phyloP scores from a whole-genome alignment of 2,888 invertebrate genomes.

The Pristionchus japonicus region DNA sequence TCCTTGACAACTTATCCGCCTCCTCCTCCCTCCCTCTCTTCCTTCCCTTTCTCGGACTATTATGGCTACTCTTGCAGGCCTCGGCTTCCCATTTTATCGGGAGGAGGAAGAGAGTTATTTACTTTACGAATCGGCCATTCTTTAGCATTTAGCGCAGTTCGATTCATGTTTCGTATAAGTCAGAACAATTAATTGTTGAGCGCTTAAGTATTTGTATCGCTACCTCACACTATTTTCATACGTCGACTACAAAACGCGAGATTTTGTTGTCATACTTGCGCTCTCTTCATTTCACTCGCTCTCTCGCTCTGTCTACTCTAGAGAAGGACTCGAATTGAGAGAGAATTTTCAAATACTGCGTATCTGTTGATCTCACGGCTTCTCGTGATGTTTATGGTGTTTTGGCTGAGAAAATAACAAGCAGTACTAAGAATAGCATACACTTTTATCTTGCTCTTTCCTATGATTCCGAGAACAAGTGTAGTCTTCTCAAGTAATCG shows the following conservation, averaged over 20 bases:
- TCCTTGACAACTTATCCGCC: conserved; percentile 39
- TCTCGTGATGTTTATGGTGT: background rate
- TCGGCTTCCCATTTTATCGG: conserved; percentile 7
- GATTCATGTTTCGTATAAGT: background rate
- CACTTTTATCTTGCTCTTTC: too few species aligned
- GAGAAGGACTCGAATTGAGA: too few species aligned
- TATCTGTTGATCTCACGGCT: background rate
- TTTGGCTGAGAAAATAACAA: too few species aligned
- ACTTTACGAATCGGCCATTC: background rate
- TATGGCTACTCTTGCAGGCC: conserved; percentile 18
- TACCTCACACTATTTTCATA: background rate
- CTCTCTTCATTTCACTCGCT: background rate
- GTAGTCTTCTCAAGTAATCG: too few species aligned
- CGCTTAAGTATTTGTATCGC: background rate
- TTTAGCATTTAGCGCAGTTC: background rate
- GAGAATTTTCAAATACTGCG: too few species aligned
- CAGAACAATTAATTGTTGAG: background rate
- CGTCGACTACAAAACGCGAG: background rate
- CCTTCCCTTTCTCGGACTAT: conserved; percentile 43
- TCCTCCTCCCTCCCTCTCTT: conserved; percentile 36
- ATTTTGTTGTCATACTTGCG: background rate
- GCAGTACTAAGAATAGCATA: too few species aligned
- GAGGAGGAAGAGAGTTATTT: background rate
- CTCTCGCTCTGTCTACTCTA: background rate
- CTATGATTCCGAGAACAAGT: too few species aligned